These are phyloP conservation scores for Alosa sapidissima DNA, from an alignment of 2,797 vertebrate genomes.

Conservation along the genomic window DNA sequence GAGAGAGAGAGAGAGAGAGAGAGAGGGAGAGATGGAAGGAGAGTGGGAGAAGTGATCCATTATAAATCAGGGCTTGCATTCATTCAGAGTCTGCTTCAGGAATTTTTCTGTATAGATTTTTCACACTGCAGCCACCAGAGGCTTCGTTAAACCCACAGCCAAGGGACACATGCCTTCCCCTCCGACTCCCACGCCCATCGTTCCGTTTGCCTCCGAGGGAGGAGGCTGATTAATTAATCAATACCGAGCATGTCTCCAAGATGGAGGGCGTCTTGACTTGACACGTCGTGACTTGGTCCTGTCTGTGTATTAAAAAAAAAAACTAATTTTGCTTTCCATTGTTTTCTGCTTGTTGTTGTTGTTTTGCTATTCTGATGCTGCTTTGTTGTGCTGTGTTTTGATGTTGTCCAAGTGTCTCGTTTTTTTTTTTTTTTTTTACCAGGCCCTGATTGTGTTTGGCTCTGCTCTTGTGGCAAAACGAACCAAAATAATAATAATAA, in stretches of 20 bases:
- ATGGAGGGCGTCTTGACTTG: not conserved
- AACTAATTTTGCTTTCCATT: not conserved
- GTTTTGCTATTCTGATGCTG: not conserved
- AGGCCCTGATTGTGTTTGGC: too few relatives aligned
- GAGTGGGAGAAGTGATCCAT: not conserved
- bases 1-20: too few relatives aligned
- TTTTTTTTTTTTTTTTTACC: too few relatives aligned
- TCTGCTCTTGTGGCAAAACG: too few relatives aligned
- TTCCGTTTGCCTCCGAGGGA: not conserved
- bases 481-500: too few relatives aligned
- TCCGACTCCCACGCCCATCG: too few relatives aligned
- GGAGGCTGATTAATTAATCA: not conserved
- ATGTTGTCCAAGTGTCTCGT: too few relatives aligned
- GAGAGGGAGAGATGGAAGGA: too few relatives aligned
- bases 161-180: not conserved
- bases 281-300: too few relatives aligned
- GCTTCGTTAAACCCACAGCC: not conserved
- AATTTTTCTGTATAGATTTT: not conserved
- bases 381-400: too few relatives aligned
- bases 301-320: not conserved
- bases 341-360: not conserved
- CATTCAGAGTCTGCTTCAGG: not conserved
- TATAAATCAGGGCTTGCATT: not conserved
- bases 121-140: not conserved
- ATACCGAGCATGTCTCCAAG: not conserved